Evolutionary conservation across 2,797 vertebrate species (phyloP), one percentile per base, ranked within the genome.

Genomic region (Luscinia luscinia): DNA sequence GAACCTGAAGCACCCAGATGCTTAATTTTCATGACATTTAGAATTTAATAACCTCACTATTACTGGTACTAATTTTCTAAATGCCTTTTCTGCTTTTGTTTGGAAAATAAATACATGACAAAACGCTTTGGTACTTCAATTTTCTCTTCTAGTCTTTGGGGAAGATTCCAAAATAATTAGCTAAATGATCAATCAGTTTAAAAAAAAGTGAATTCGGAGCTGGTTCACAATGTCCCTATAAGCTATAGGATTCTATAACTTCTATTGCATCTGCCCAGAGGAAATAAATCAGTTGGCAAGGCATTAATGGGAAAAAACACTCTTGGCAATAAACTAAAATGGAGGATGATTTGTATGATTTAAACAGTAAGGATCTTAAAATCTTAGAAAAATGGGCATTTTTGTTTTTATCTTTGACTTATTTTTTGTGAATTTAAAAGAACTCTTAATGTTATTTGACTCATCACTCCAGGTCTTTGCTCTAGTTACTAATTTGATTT

Each of bases 11-110:
- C 21, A 78, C 15, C 23, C 43, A 27, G 32, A 75, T 74, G 15
- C 84, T 95, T 84, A 6, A 74, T 92, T 89, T 92, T 88, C 63
- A n/a, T 79, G 74, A 41, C 41, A 79, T 95, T 90, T 78, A 88
- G 20, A 48, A 59, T 90, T 91, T 87, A 87, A 84, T 93, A 90
- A 86, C 63, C 30, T 90, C 61, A 58, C 21, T 79, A 27, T 52
- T 57, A 55, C 48, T 3, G 2, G 16, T 63, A 73, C 26, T 76
- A 80, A 78, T 87, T 76, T 92, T 83, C 58, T 51, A 92, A 77
- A 52, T 87, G 67, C 15, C 10, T 74, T 93, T 83, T 94, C 38
- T 59, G 55, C 27, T 74, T 89, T 68, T 84, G 21, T 68, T 95
- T 89, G 80, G 45, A 70, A 94, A 92, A 85, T 1, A 4, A 90